phyloP scores from a whole-genome alignment of 2,113 vertebrate genomes.

The Thalassarche chlororhynchos region DNA sequence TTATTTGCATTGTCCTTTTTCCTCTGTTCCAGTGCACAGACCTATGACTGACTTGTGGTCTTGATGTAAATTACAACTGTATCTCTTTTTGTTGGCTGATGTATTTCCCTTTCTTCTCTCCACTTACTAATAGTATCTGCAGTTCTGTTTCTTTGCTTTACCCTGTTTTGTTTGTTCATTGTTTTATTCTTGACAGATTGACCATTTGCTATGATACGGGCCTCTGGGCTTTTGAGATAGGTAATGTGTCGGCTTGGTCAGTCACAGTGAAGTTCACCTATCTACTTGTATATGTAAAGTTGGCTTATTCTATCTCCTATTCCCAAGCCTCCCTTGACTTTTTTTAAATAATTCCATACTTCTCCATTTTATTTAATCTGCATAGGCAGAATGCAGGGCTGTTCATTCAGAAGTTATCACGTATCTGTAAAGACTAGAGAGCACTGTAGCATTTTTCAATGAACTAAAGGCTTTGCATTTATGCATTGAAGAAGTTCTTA shows the following conservation, averaged over 20 bases:
- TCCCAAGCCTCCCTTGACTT: not conserved
- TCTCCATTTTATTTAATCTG: not conserved
- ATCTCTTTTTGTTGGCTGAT: not conserved
- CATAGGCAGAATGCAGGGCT: not conserved
- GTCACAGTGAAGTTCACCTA: not conserved
- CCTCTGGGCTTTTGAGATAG: not conserved
- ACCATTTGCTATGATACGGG: not conserved
- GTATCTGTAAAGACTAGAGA: not conserved
- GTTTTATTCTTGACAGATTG: not conserved
- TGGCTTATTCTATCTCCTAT: not conserved
- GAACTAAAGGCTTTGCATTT: not conserved
- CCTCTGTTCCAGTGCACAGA: not conserved
- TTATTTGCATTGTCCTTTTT: not conserved
- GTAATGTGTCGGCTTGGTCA: not conserved
- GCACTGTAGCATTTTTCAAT: not conserved
- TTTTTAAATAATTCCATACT: not conserved
- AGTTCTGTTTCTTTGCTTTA: not conserved
- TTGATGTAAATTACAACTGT: not conserved
- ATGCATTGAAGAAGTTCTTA: not conserved
- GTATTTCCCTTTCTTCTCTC: not conserved
- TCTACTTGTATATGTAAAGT: not conserved
- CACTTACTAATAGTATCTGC: not conserved
- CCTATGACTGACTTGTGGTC: not conserved
- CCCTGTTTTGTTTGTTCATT: not conserved
- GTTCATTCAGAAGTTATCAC: not conserved